A percentile compares a stretch with the other conserved stretches of the same genome.
phyloP scores from a whole-genome alignment of 1,140 invertebrate genomes.

The Eueides isabella region DNA sequence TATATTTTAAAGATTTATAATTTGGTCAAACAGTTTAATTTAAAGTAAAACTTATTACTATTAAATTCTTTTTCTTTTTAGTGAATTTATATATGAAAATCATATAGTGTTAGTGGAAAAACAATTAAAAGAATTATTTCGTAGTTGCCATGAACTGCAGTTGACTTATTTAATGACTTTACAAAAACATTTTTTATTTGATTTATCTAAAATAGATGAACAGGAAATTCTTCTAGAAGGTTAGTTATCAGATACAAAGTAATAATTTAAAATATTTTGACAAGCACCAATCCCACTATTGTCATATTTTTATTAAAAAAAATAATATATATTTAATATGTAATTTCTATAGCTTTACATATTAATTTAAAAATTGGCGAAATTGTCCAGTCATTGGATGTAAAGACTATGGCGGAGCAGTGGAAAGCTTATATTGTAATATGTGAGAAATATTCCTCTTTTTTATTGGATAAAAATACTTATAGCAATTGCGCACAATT shows the following conservation, averaged over 20 bases:
- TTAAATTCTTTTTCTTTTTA: constrained; percentile 43
- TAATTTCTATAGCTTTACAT: constrained; percentile 52
- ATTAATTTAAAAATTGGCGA: constrained; percentile 70
- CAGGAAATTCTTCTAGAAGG: constrained; percentile 60
- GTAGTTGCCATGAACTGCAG: constrained; percentile 66
- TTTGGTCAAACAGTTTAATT: too few relatives aligned
- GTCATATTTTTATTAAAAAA: too few relatives aligned
- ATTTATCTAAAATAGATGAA: constrained; percentile 58
- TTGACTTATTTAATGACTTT: constrained; percentile 65
- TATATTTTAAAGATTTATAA: too few relatives aligned
- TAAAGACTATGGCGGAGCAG: constrained; percentile 75
- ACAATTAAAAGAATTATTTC: constrained; percentile 66
- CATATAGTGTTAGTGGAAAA: constrained; percentile 51
- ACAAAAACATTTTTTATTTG: constrained; percentile 65
- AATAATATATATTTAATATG: neutral
- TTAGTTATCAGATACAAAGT: constrained; percentile 33
- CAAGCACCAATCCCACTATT: too few relatives aligned
- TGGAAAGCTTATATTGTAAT: constrained; percentile 68
- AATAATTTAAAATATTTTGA: neutral
- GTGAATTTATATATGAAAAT: constrained; percentile 62
- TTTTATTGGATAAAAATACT: constrained; percentile 51
- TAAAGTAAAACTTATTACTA: neutral
- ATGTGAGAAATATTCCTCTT: constrained; percentile 67
- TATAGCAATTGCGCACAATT: constrained; percentile 52
- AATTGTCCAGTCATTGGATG: constrained; percentile 64